These are phyloP conservation scores for Leucoma salicis DNA, from an alignment of 2,888 invertebrate species.

Conservation along the genomic window DNA sequence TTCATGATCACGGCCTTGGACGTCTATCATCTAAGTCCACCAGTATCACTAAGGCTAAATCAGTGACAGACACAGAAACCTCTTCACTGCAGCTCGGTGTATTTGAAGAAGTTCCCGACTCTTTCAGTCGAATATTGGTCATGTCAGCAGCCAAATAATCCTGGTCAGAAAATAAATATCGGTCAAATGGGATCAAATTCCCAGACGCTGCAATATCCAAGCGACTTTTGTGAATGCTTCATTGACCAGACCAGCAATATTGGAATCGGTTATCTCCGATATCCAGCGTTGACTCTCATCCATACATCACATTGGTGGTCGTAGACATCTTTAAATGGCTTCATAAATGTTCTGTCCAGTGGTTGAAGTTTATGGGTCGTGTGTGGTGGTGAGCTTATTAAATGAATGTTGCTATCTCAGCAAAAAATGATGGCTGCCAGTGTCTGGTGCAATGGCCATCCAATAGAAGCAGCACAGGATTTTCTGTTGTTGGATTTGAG, in stretches of 20 bases:
- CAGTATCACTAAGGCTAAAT: too few species aligned
- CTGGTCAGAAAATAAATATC: conserved; percentile 3
- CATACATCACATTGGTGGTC: conserved; percentile 17
- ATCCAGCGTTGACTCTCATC: conserved; percentile 26
- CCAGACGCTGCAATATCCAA: conserved; percentile 9
- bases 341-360: conserved; percentile 30
- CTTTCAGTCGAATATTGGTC: conserved; percentile 5
- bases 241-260: conserved; percentile 18
- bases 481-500: conserved; percentile 18
- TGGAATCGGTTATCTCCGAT: conserved; percentile 22
- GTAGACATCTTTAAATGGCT: conserved; percentile 27
- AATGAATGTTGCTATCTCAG: conserved; percentile 21
- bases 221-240: conserved; percentile 14
- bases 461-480: conserved; percentile 23
- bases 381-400: conserved; percentile 26
- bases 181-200: neutral
- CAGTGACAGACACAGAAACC: too few species aligned
- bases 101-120: neutral
- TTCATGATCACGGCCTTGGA: too few species aligned
- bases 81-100: neutral
- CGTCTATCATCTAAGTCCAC: too few species aligned
- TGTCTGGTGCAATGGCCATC: conserved; percentile 27
- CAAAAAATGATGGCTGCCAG: conserved; percentile 23
- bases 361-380: conserved; percentile 31
- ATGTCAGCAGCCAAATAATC: conserved; percentile 3